Percentiles rank a stretch among this genome's conserved stretches.
phyloP scores from a whole-genome alignment of 2,113 vertebrate species.

The Amblyopsis rosae region DNA sequence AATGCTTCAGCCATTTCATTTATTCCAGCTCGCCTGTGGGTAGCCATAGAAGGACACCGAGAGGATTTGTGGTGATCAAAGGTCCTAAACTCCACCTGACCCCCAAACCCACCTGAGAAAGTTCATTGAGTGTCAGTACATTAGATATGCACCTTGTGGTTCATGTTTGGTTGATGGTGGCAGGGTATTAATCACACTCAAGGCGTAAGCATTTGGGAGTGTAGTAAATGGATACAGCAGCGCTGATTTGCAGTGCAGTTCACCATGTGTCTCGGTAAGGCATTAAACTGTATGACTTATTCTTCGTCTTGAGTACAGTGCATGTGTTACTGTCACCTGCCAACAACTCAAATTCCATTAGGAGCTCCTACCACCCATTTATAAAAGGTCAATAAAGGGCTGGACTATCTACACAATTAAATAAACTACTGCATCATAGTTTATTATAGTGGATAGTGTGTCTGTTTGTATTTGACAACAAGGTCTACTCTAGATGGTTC shows the following conservation, averaged over 20 bases:
- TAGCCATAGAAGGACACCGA: conserved; percentile 54
- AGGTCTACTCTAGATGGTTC: too few relatives aligned
- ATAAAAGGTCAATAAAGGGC: too few relatives aligned
- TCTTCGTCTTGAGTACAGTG: conserved; percentile 22
- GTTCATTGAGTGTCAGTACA: conserved; percentile 48
- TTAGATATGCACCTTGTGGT: conserved; percentile 59
- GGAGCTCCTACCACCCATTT: conserved; percentile 29
- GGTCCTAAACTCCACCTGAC: conserved; percentile 63
- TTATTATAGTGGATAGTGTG: too few relatives aligned
- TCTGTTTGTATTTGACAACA: too few relatives aligned
- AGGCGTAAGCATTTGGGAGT: conserved; percentile 28
- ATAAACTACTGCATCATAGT: too few relatives aligned
- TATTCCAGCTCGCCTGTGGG: conserved; percentile 42
- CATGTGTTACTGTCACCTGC: conserved; percentile 50
- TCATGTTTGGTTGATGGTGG: conserved; percentile 34
- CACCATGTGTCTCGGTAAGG: conserved; percentile 52
- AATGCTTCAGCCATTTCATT: conserved; percentile 43
- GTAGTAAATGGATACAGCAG: conserved; percentile 42
- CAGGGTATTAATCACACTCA: conserved; percentile 49
- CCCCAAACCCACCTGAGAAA: conserved; percentile 56
- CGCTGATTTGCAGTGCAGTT: conserved; percentile 53
- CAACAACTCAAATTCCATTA: conserved; percentile 60
- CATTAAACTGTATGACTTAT: conserved; percentile 44
- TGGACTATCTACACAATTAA: too few relatives aligned
- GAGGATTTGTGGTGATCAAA: conserved; percentile 63